phyloP scores from a whole-genome alignment of 2,797 vertebrate species.

The Oceanodroma leucorhoa region DNA sequence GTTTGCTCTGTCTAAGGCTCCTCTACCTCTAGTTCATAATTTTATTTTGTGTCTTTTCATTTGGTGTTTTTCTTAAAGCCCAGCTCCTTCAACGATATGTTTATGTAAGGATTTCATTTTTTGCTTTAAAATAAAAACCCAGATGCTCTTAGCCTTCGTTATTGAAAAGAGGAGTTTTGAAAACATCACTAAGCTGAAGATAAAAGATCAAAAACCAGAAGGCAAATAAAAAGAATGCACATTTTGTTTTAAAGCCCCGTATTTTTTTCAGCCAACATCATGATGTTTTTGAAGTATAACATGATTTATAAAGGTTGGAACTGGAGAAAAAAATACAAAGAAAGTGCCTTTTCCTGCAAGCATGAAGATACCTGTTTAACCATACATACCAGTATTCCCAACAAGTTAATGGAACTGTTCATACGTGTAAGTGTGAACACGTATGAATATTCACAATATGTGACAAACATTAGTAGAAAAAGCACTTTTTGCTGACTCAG shows the following conservation, averaged over 20 bases:
- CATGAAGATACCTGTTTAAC: neutral
- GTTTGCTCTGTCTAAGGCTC: neutral
- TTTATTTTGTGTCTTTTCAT: neutral
- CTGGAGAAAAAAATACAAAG: neutral
- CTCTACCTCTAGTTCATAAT: neutral
- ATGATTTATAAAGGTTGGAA: neutral
- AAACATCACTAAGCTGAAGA: conserved; percentile 16
- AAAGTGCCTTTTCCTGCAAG: neutral
- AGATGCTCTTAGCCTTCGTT: neutral
- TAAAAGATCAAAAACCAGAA: conserved; percentile 40
- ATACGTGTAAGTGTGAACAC: neutral
- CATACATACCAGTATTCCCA: neutral
- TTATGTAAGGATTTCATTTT: conserved; percentile 7
- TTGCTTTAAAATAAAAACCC: conserved; percentile 23
- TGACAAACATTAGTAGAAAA: neutral
- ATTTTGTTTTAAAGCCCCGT: neutral
- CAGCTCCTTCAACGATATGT: neutral
- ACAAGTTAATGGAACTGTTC: neutral
- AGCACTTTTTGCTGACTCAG: neutral
- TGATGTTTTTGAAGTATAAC: neutral
- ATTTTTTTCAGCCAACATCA: neutral
- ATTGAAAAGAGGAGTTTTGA: conserved; percentile 8
- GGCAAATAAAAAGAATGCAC: conserved; percentile 25
- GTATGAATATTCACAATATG: neutral
- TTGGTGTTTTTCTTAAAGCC: neutral